Evolutionary conservation across 2,113 vertebrate species (phyloP).

Genomic region (Hydrochoerus hydrochaeris): DNA sequence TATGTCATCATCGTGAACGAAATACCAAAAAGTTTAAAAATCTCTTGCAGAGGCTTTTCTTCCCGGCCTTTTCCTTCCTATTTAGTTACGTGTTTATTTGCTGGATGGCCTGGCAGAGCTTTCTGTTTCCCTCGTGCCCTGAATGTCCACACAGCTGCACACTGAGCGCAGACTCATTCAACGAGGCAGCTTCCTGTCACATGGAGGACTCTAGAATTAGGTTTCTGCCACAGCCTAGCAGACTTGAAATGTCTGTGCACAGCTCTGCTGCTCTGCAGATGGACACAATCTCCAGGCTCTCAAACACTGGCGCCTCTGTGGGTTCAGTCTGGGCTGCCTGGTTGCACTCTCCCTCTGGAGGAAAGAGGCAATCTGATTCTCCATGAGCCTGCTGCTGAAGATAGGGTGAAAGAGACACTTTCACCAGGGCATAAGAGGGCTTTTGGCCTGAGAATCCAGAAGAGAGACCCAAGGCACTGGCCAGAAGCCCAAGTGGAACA

Average conservation of each 20-base stretch:
- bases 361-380: neutral
- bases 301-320: accelerated
- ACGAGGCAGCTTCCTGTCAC: constrained; percentile 48
- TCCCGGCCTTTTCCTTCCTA: neutral
- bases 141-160: constrained; percentile 23
- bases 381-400: neutral
- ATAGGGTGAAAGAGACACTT: neutral
- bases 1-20: neutral
- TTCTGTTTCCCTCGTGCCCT: neutral
- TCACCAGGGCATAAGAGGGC: too few species aligned
- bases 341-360: neutral
- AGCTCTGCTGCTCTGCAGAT: neutral
- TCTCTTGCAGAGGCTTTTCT: neutral
- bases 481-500: neutral
- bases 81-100: neutral
- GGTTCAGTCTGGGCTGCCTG: neutral
- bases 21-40: neutral
- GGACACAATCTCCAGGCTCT: neutral
- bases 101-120: constrained; percentile 2
- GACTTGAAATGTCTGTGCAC: neutral
- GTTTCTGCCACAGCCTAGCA: neutral
- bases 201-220: neutral
- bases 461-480: neutral
- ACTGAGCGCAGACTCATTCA: constrained; percentile 3
- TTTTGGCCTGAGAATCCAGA: neutral